phyloP scores from a whole-genome alignment of 37 sponge, comb jelly and placozoan species.

The Geodia barretti region DNA sequence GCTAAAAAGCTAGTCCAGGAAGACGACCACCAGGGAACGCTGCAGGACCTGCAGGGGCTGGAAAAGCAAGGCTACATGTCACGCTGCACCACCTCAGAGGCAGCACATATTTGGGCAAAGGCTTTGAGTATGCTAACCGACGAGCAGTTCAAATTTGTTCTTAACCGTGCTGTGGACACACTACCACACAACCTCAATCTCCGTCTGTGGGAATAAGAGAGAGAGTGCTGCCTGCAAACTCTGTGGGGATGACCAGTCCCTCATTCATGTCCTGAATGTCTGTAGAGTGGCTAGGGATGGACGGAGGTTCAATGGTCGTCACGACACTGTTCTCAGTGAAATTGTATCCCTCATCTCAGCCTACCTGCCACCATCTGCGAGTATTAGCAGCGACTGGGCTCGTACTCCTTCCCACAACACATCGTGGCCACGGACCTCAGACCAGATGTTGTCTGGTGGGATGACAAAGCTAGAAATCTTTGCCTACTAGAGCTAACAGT shows the following conservation, averaged over 20 bases:
- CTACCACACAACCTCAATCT: no score
- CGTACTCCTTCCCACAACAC: background rate
- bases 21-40: no score
- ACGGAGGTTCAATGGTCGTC: background rate
- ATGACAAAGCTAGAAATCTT: background rate
- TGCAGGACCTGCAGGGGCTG: no score
- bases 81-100: no score
- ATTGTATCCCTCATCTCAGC: background rate
- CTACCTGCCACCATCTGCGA: background rate
- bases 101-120: no score
- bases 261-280: background rate
- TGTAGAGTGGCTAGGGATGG: background rate
- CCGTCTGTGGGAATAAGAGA: background rate
- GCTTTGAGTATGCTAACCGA: no score
- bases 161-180: no score
- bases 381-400: background rate
- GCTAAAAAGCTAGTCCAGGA: no score
- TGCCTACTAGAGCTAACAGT: background rate
- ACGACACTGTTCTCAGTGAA: background rate
- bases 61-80: no score
- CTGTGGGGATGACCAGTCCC: background rate
- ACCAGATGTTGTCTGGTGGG: background rate
- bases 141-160: no score
- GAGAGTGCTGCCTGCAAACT: background rate
- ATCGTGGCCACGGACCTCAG: background rate